Conservation (phyloP, 2,113 vertebrate genomes). For the Oophaga pumilio region DNA sequence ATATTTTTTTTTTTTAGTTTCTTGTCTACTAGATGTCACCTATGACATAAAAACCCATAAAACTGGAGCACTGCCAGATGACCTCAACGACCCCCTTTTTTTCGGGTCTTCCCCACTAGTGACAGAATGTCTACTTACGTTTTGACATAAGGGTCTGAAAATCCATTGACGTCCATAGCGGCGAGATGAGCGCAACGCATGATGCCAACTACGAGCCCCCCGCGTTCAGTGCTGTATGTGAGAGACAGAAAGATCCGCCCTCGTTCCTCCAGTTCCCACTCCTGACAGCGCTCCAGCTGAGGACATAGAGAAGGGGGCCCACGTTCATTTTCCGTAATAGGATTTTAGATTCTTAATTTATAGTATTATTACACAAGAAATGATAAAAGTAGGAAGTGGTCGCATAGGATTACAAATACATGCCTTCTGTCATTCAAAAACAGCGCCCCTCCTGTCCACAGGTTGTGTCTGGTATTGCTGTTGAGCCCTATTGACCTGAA, state of each 20-base stretch:
- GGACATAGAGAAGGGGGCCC: not conserved
- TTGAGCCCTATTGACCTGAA: not conserved
- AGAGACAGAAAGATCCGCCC: conserved; percentile 82
- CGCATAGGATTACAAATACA: too few species aligned
- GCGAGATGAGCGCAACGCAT: conserved; percentile 83
- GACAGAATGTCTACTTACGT: conserved; percentile 72
- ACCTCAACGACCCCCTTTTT: not conserved
- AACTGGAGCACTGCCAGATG: not conserved
- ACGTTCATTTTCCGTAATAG: not conserved
- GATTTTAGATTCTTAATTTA: not conserved
- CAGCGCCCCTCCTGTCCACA: not conserved
- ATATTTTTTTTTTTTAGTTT: too few species aligned
- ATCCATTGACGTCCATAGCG: conserved; percentile 88
- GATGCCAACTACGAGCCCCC: conserved; percentile 81
- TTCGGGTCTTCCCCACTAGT: not conserved
- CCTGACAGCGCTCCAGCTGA: conserved; percentile 81
- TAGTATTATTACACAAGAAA: not conserved
- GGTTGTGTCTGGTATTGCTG: not conserved
- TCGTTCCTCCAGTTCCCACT: conserved; percentile 77
- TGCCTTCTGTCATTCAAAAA: not conserved
- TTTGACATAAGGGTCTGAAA: conserved; percentile 88
- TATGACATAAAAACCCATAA: too few species aligned
- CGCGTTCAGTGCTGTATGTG: conserved; percentile 70
- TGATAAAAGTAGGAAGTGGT: not conserved
- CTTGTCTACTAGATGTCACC: too few species aligned